A percentile compares a stretch with the other conserved stretches of the same genome.
phyloP scores from a whole-genome alignment of 2,113 vertebrate species.

The Baryphthengus martii region DNA sequence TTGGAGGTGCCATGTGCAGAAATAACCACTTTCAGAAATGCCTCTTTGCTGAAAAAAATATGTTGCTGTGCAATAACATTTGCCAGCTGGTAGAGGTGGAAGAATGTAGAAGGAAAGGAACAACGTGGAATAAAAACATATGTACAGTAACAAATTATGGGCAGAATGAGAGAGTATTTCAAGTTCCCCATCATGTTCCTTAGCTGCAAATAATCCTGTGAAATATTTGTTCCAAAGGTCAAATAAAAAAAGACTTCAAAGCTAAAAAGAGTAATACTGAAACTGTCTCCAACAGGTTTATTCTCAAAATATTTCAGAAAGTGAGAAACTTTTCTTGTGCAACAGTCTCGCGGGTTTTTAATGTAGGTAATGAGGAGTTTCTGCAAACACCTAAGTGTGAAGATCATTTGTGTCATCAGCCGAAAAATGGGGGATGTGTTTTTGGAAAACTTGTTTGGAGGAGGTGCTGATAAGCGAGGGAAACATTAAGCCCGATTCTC shows the following conservation, averaged over 20 bases:
- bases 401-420: not conserved
- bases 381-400: not conserved
- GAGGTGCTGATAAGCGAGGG: not conserved
- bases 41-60: not conserved
- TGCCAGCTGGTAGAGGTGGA: not conserved
- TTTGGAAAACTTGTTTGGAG: not conserved
- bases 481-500: not conserved
- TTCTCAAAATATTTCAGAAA: not conserved
- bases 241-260: not conserved
- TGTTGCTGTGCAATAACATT: not conserved
- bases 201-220: constrained; percentile 43
- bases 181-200: not conserved
- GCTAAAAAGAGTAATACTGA: not conserved
- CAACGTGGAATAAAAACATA: not conserved
- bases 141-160: not conserved
- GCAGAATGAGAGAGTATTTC: constrained; percentile 1
- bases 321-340: not conserved
- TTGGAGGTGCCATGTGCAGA: not conserved
- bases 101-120: not conserved
- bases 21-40: not conserved
- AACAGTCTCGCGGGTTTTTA: not conserved
- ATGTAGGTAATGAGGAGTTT: not conserved
- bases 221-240: constrained; percentile 44
- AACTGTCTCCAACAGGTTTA: not conserved
- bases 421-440: not conserved